Evolutionary conservation across 1,140 invertebrate genomes (phyloP).

Genomic region (Dendrolimus punctatus): DNA sequence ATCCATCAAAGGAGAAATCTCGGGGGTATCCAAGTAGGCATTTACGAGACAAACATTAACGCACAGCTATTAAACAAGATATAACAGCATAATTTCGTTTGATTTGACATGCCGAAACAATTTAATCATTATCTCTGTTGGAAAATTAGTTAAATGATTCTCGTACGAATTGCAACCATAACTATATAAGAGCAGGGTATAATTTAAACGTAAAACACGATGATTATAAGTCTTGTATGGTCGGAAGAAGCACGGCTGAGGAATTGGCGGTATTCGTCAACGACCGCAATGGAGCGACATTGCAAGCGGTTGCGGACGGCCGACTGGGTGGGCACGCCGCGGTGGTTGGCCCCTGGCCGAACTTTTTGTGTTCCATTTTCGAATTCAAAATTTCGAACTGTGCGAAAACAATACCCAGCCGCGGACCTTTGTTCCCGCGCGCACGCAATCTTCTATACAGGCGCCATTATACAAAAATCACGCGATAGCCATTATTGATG

Average conservation of each 20-base stretch:
- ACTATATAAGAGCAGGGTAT: constrained; percentile 19
- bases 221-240: constrained; percentile 36
- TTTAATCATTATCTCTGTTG: constrained; percentile 66
- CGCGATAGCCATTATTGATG: constrained; percentile 19
- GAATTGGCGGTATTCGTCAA: constrained; percentile 69
- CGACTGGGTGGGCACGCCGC: constrained; percentile 58
- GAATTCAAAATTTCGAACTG: constrained; percentile 48
- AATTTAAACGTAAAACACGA: constrained; percentile 15
- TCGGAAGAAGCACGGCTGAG: constrained; percentile 36
- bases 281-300: constrained; percentile 47
- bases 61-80: constrained; percentile 63
- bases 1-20: constrained; percentile 45
- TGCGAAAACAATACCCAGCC: constrained; percentile 36
- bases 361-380: constrained; percentile 52
- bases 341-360: constrained; percentile 43
- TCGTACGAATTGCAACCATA: constrained; percentile 21
- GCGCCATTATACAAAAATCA: constrained; percentile 26
- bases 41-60: constrained; percentile 49
- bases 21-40: constrained; percentile 39
- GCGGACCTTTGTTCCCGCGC: constrained; percentile 17
- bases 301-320: constrained; percentile 33
- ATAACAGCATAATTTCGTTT: constrained; percentile 71
- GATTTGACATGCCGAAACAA: constrained; percentile 70
- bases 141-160: constrained; percentile 41
- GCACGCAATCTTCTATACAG: constrained; percentile 25